Conservation (phyloP, 2,113 vertebrate species). For the Psettodes erumei region DNA sequence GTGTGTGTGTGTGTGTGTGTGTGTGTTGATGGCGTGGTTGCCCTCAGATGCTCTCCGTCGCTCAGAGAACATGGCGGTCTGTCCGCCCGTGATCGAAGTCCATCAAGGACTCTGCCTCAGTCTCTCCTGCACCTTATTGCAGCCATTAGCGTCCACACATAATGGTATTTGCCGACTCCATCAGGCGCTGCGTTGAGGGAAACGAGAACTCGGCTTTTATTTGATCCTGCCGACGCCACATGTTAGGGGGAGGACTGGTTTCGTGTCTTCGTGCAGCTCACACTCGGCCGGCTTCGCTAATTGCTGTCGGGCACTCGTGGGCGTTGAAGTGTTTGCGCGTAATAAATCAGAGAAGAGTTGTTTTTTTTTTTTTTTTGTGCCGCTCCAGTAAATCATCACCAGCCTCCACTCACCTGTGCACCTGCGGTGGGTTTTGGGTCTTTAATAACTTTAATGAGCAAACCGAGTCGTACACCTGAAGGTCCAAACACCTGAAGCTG, state of each 20-base stretch:
- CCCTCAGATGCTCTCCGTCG: background rate
- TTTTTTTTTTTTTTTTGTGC: background rate
- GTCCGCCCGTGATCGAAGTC: slow-evolving; percentile 2
- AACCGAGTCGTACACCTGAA: too few species aligned
- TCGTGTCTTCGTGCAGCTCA: slow-evolving; percentile 8
- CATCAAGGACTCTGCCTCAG: slow-evolving; percentile 26
- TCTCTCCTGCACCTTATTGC: background rate
- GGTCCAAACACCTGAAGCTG: too few species aligned
- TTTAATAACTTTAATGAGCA: too few species aligned
- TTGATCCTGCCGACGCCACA: background rate
- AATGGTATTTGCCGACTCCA: slow-evolving; percentile 28
- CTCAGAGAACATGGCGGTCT: background rate
- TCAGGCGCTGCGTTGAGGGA: background rate
- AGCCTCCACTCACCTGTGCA: background rate
- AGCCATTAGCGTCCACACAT: slow-evolving; percentile 8
- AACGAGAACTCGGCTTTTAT: background rate
- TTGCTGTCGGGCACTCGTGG: slow-evolving; percentile 12
- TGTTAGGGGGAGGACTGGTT: slow-evolving; percentile 35
- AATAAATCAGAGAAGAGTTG: slow-evolving; percentile 17
- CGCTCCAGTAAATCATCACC: background rate
- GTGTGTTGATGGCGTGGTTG: too few species aligned
- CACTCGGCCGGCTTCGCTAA: slow-evolving; percentile 6
- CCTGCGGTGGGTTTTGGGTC: too few species aligned
- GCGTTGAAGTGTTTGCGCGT: slow-evolving; percentile 29
- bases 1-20: too few species aligned